Evolutionary conservation across 2,797 vertebrate genomes (phyloP).

Genomic region (Myioborus melanocephalus): DNA sequence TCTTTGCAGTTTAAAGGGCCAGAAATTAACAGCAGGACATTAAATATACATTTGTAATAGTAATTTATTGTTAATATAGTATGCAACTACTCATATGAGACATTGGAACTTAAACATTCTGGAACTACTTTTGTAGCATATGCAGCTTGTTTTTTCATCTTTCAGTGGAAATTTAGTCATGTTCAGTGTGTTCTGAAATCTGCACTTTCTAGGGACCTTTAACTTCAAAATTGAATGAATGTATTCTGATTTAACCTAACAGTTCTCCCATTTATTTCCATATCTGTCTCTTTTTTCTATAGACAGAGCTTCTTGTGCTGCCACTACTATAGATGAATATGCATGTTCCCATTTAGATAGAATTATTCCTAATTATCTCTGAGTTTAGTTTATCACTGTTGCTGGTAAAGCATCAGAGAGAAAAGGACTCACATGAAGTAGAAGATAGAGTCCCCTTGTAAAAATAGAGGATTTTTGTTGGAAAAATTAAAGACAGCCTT

Average conservation of each 20-base stretch:
- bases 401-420: not conserved
- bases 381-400: not conserved
- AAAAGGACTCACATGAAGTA: not conserved
- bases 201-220: not conserved
- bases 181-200: rapidly evolving
- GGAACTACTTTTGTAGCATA: not conserved
- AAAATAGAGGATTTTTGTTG: not conserved
- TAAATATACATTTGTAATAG: not conserved
- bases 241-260: not conserved
- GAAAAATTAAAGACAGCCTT: not conserved
- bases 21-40: constrained; percentile 4
- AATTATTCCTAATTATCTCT: not conserved
- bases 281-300: not conserved
- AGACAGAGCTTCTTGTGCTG: not conserved
- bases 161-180: not conserved
- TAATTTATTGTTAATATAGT: not conserved
- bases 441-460: not conserved
- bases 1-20: constrained; percentile 7
- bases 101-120: not conserved
- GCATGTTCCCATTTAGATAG: not conserved
- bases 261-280: not conserved
- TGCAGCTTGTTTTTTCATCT: not conserved
- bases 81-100: not conserved
- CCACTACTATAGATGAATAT: not conserved
- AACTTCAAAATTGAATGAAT: not conserved